Conservation (phyloP, 2,113 vertebrate species). For the Microtus richardsoni region DNA sequence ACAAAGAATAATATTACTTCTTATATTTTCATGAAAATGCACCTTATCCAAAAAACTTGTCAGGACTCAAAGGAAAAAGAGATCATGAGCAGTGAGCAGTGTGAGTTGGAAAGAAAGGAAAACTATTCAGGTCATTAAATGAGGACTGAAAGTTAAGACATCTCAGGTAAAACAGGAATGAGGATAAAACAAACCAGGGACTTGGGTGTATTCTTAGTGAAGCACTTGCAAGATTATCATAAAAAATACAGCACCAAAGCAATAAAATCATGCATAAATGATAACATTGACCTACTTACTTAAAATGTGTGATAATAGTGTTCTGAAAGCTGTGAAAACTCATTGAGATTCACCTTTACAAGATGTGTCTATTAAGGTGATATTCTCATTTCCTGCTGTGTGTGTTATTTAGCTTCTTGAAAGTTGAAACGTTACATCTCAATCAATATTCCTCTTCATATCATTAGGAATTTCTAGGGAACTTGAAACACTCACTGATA, state of each 20-base stretch:
- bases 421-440: constrained; percentile 54
- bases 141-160: constrained; percentile 1
- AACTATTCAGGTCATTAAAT: not conserved
- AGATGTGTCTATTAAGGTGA: constrained; percentile 62
- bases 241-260: constrained; percentile 60
- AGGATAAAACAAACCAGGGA: constrained; percentile 24
- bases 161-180: constrained; percentile 54
- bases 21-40: not conserved
- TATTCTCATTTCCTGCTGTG: constrained; percentile 65
- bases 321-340: constrained; percentile 53
- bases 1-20: not conserved
- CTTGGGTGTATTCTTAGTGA: constrained; percentile 31
- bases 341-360: constrained; percentile 72
- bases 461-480: constrained; percentile 47
- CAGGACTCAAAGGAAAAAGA: not conserved
- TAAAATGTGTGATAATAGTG: constrained; percentile 63
- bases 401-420: constrained; percentile 47
- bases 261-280: constrained; percentile 56
- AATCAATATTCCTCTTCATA: constrained; percentile 63
- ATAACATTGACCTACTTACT: constrained; percentile 61
- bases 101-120: not conserved
- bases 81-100: not conserved
- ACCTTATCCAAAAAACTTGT: not conserved
- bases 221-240: constrained; percentile 38
- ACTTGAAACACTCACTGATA: constrained; percentile 10